These are phyloP conservation scores for Bungarus multicinctus DNA, from an alignment of 2,113 vertebrate species.

Conservation along the genomic window DNA sequence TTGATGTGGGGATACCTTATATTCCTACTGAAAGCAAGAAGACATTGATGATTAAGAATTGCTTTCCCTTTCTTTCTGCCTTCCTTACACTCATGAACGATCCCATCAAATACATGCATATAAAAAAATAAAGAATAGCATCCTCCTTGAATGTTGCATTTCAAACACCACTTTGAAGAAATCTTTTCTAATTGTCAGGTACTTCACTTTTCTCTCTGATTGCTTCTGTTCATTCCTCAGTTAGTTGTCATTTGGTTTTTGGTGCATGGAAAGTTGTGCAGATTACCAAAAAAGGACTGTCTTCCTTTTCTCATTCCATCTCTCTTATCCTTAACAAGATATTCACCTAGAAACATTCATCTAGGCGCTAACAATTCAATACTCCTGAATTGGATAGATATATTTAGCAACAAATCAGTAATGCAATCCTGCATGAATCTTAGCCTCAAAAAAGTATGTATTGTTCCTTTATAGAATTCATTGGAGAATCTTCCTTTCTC, in stretches of 20 bases:
- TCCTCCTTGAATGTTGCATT: neutral
- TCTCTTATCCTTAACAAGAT: neutral
- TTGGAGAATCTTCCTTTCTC: neutral
- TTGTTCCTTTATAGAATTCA: neutral
- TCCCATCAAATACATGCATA: rapidly evolving
- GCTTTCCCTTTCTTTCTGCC: neutral
- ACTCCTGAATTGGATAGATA: neutral
- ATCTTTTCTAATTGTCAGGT: neutral
- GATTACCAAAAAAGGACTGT: neutral
- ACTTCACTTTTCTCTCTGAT: neutral
- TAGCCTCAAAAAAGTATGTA: neutral
- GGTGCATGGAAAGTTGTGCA: neutral
- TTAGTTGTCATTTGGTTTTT: neutral
- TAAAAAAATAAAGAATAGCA: neutral
- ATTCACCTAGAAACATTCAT: neutral
- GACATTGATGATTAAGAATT: neutral
- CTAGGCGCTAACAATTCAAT: neutral
- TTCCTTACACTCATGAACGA: neutral
- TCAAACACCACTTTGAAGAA: conserved; percentile 21
- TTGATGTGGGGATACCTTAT: neutral
- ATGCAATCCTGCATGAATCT: neutral
- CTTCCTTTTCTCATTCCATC: neutral
- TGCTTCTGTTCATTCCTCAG: neutral
- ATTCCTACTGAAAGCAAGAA: neutral
- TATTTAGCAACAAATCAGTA: neutral